Evolutionary conservation across 2,888 invertebrate genomes (phyloP).

Genomic region (Kryphioiulus occultus): DNA sequence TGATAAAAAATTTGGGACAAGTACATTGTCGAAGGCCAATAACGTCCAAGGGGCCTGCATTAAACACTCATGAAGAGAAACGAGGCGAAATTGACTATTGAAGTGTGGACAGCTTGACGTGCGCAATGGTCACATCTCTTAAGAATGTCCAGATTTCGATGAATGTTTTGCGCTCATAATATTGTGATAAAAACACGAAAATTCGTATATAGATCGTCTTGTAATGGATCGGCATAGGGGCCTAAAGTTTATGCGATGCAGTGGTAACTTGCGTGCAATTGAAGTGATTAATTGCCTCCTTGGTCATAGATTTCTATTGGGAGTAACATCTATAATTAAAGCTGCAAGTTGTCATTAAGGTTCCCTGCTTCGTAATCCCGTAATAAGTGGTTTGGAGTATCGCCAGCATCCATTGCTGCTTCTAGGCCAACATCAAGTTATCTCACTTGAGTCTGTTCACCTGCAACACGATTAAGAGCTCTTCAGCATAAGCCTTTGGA

Average conservation of each 20-base stretch:
- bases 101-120: neutral
- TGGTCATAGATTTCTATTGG: neutral
- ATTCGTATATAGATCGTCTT: neutral
- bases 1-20: neutral
- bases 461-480: conserved; percentile 21
- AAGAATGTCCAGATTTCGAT: conserved; percentile 8
- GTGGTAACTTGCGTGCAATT: neutral
- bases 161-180: neutral
- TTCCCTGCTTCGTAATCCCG: neutral
- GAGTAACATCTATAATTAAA: conserved; percentile 36
- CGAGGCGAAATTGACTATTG: neutral
- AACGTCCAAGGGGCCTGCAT: neutral
- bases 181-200: neutral
- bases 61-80: conserved; percentile 18
- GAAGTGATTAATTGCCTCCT: conserved; percentile 31
- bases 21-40: conserved; percentile 22
- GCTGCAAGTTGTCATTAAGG: conserved; percentile 26
- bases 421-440: neutral
- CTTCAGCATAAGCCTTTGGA: neutral
- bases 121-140: neutral
- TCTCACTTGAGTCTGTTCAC: conserved; percentile 21
- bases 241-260: neutral
- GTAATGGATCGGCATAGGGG: neutral
- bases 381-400: conserved; percentile 32
- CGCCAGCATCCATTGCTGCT: neutral